Percentiles rank a stretch among this genome's conserved stretches.
These are phyloP conservation scores for Neotragus pygmaeus DNA, from an alignment of 2,113 vertebrate species.

Conservation along the genomic window DNA sequence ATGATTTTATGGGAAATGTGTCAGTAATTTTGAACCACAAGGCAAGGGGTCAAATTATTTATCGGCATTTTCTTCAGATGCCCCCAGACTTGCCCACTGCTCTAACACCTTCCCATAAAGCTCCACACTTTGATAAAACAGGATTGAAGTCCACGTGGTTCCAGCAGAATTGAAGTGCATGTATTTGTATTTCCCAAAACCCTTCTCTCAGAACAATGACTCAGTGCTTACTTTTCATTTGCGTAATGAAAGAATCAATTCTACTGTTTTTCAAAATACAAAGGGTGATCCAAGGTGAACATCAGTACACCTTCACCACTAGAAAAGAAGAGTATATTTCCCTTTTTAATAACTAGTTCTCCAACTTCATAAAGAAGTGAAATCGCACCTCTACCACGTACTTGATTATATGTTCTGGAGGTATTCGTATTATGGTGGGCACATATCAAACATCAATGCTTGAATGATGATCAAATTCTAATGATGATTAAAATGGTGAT, in stretches of 20 bases:
- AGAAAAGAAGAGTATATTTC: background rate
- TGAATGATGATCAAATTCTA: background rate
- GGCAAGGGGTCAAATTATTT: background rate
- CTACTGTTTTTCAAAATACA: background rate
- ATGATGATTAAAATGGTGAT: background rate
- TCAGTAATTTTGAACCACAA: background rate
- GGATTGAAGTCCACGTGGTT: background rate
- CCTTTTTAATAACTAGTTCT: background rate
- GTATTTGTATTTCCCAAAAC: background rate
- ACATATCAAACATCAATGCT: background rate
- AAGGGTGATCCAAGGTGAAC: background rate
- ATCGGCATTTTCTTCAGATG: background rate
- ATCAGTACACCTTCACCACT: background rate
- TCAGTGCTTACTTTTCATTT: background rate
- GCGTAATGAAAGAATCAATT: background rate
- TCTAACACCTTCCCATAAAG: background rate
- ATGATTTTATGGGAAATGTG: background rate
- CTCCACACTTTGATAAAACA: accelerated
- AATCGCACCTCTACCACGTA: background rate
- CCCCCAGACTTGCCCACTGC: background rate
- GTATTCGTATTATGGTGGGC: background rate
- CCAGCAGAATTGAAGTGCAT: too few relatives aligned
- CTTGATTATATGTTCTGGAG: background rate
- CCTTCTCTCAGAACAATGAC: background rate
- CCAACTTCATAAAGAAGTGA: background rate